Percentiles rank a stretch among this genome's conserved stretches.
These are phyloP conservation scores for Larimichthys crocea DNA, from an alignment of 2,113 vertebrate species.

Conservation along the genomic window DNA sequence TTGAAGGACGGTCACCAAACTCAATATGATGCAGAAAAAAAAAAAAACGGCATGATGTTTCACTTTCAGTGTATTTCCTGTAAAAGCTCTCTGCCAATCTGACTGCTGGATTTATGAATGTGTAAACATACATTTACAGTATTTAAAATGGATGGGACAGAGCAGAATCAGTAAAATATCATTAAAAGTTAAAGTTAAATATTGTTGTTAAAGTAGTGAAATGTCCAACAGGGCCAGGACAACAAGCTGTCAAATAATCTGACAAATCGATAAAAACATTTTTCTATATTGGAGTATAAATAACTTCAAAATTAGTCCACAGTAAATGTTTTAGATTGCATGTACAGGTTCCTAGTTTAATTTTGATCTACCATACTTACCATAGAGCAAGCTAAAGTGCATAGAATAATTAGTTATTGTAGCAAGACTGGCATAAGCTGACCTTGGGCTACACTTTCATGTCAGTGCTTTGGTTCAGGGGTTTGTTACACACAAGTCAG, in stretches of 20 bases:
- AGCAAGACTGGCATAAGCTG: too few relatives aligned
- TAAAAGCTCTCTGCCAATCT: not conserved
- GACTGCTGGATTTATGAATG: not conserved
- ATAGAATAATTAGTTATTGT: not conserved
- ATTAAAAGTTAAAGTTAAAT: not conserved
- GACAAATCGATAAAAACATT: not conserved
- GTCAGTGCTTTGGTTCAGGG: not conserved
- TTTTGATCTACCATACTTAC: not conserved
- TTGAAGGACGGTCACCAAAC: constrained; percentile 46
- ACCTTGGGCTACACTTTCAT: not conserved
- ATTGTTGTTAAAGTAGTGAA: too few relatives aligned
- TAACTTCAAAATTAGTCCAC: too few relatives aligned
- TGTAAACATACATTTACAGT: not conserved
- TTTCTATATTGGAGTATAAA: too few relatives aligned
- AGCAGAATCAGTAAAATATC: not conserved
- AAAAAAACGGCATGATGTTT: not conserved
- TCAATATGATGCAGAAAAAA: constrained; percentile 16
- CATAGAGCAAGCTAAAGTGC: not conserved
- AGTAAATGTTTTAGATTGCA: too few relatives aligned
- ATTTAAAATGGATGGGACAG: not conserved
- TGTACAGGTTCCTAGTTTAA: not conserved
- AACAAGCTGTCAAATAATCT: not conserved
- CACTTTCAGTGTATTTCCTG: not conserved
- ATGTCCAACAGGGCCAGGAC: too few relatives aligned
- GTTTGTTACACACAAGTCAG: not conserved